A percentile compares a stretch with the other conserved stretches of the same genome.
These are phyloP conservation scores for Baronia brevicornis DNA, from an alignment of 2,888 invertebrate species.

Conservation along the genomic window DNA sequence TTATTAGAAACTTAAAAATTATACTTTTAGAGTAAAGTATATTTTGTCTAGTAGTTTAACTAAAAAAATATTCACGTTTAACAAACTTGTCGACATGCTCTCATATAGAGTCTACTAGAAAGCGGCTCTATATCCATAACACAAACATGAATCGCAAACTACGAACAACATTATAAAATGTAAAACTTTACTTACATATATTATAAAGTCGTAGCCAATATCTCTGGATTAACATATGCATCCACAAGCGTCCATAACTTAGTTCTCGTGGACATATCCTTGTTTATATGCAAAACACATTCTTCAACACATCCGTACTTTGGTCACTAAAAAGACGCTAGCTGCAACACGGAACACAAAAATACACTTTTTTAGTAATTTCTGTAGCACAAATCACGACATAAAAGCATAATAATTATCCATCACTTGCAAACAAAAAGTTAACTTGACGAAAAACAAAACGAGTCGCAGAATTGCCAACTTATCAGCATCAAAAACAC, in stretches of 20 bases:
- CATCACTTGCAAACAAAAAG: constrained; percentile 5
- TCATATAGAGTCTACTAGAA: no score
- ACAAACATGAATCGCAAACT: no score
- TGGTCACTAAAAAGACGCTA: constrained; percentile 13
- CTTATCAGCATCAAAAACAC: constrained; percentile 9
- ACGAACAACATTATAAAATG: neutral
- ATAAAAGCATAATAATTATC: constrained; percentile 1
- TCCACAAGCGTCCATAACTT: constrained; percentile 2
- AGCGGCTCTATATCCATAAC: no score
- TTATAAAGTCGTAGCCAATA: neutral
- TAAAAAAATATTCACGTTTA: no score
- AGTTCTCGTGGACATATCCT: constrained; percentile 3
- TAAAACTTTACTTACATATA: constrained; percentile 7
- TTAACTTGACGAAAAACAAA: constrained; percentile 8
- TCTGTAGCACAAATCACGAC: constrained; percentile 4
- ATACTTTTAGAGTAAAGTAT: no score
- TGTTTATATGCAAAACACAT: constrained; percentile 15
- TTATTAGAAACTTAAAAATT: no score
- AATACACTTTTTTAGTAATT: no score
- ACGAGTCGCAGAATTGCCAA: constrained; percentile 14
- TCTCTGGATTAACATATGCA: constrained; percentile 1
- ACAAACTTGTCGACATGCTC: no score
- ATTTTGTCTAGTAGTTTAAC: no score
- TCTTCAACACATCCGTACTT: constrained; percentile 13
- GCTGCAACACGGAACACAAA: constrained; percentile 10